Evolutionary conservation across 1,140 invertebrate genomes (phyloP), one percentile per base, ranked within the genome.

Genomic region (Pogonomyrmex barbatus): DNA sequence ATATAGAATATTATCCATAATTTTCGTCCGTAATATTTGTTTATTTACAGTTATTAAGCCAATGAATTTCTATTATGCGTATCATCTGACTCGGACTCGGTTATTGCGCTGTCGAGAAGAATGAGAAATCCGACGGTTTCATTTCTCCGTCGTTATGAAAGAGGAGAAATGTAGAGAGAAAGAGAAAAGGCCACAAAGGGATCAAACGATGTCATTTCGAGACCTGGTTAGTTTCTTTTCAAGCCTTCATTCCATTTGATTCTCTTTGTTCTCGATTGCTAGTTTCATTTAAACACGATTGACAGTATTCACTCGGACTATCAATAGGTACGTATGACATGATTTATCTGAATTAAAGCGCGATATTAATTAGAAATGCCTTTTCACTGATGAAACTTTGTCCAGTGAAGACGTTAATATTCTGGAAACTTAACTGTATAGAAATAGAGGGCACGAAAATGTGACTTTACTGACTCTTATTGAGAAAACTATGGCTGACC

Each of bases 71-170:
- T 67, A 78, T 3, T 17, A 65, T 30, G 45, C 17, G 75, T 2
- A 30, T 6, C 8, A 36, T 73, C 0, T 30, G 2, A 24, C 17
- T 56, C 24, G 36, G 10, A 17, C 50, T 62, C 14, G 10, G 4
- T 79, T 82, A 82, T 82, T 81, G 39, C 52, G 17, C 1, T 12
- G n/a, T 2, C 14, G 17, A 56, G 56, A 78, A 78, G 65, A 89
- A 75, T 47, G 42, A 52, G 30, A 70, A 67, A 62, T 78, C 52
- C 50, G 73, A 76, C 79, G 73, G 56, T 75, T 85, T 58, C 79
- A 89, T 91, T 90, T 90, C 83, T 87, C 63, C 58, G 52, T 70
- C 73, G 63, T 87, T 89, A 77, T 83, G 71, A 65, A 45, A 39
- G 63, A 68, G 17, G 14, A 47, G 42, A 42, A 39, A 58, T 30